These are phyloP conservation scores for Silurus lanzhouensis DNA, from an alignment of 2,797 vertebrate species.

Conservation along the genomic window DNA sequence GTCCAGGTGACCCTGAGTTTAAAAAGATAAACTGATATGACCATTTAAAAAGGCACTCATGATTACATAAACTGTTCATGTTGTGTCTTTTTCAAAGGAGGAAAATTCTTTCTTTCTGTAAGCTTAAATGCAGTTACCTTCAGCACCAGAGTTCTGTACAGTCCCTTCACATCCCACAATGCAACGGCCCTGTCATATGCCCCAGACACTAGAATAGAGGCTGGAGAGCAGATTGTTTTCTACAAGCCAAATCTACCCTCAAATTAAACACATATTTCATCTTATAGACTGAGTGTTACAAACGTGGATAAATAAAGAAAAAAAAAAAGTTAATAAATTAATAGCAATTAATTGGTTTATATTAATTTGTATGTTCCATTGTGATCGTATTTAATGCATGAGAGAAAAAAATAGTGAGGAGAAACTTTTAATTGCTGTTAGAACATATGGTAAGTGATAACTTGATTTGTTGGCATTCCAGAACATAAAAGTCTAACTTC, in stretches of 20 bases:
- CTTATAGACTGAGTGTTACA: neutral
- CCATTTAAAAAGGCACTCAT: neutral
- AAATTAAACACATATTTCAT: neutral
- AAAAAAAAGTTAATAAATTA: neutral
- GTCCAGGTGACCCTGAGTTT: constrained; percentile 75
- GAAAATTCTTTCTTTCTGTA: neutral
- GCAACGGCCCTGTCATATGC: constrained; percentile 51
- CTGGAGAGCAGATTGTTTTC: constrained; percentile 26
- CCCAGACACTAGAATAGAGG: constrained; percentile 52
- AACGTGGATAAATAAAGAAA: neutral
- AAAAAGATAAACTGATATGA: constrained; percentile 6
- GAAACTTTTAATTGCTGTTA: neutral
- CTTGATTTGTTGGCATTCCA: neutral
- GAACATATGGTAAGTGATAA: neutral
- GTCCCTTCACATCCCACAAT: constrained; percentile 53
- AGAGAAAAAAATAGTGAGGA: neutral
- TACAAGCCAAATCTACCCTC: neutral
- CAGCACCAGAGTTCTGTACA: constrained; percentile 44
- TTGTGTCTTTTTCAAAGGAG: neutral
- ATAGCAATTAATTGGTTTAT: neutral
- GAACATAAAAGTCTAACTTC: neutral
- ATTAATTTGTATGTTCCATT: neutral
- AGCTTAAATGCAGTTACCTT: constrained; percentile 41
- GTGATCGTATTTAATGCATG: neutral
- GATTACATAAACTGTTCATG: neutral